Evolutionary conservation across 2,797 vertebrate genomes (phyloP), one percentile per base, ranked within the genome.

Genomic region (Scarus forsteni): DNA sequence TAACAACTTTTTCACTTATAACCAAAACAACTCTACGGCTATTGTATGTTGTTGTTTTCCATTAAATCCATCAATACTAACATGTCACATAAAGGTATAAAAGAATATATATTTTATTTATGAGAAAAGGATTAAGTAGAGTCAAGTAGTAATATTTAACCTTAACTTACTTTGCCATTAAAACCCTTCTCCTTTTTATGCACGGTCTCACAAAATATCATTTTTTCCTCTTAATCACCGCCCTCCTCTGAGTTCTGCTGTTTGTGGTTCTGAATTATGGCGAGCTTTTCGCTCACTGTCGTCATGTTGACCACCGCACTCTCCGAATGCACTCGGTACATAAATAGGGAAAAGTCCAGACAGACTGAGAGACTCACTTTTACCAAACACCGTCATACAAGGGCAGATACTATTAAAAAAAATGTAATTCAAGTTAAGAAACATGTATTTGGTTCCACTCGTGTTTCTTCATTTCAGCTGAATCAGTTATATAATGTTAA

Each of bases 271-370:
- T 39, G 56, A 51, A 69, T 51, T n/a, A 57, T 43, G 16, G 58
- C 59, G 50, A 43, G 38, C 68, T 55, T 66, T 71, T 50, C 35
- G 60, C 49, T 46, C 14, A 61, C 60, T 79, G 64, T 45, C 34
- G 55, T 78, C 39, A 66, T 64, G 13, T 52, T 53, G 54, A 80
- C 67, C 19, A 15, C 69, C 52, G 2, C 7, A 19, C 49, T 39
- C 44, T 35, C 56, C 3, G 39, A 34, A 56, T 52, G 44, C 40
- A 55, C 34, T 56, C 35, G 12, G 18, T 57, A 55, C 60, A 64
- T 36, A 40, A 66, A 69, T 44, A 54, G 50, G 58, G 45, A 14
- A 13, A 9, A 52, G 59, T 34, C 11, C 4, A 52, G 34, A 14
- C 4, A 52, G 34, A 52, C 4, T 16, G 19, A 46, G 27, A 43